Evolutionary conservation across 2,888 invertebrate species (phyloP), one percentile per base, ranked within the genome.

Genomic region (Ischnus inquisitorius): DNA sequence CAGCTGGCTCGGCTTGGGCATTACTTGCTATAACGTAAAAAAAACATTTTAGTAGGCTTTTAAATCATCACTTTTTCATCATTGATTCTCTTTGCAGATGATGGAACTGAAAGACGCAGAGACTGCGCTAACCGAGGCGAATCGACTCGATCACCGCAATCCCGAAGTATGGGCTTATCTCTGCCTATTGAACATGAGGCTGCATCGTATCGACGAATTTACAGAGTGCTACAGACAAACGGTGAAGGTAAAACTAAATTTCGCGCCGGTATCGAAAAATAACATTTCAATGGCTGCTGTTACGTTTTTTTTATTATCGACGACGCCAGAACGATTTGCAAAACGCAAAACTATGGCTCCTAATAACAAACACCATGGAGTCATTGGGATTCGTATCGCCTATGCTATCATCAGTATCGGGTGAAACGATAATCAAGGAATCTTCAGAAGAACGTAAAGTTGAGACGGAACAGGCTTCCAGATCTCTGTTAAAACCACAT

Each of bases 1-100:
- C 69, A 88, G 87, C 16, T 92, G 92, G 92, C 83, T 92, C 0
- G 91, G 91, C 1, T 84, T 89, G 14, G 92, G 92, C 14, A 85
- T 89, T 12, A 81, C 89, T 28, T 88, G 79, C 65, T 91, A 88
- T 69, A 68, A 89, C 28, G 92, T 92, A 71, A 86, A 82, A 67
- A 68, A 19, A 22, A 48, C 14, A 51, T 1, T 19, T n/a, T 5
- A 16, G 6, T 51, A 19, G 19, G 16, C 16, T 19, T 51, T n/a
- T n/a, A n/a, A n/a, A n/a, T n/a, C n/a, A n/a, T n/a, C n/a, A n/a
- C n/a, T n/a, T n/a, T n/a, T n/a, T n/a, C n/a, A n/a, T n/a, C n/a
- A n/a, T n/a, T n/a, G n/a, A 62, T 22, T 60, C 14, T 57, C 80
- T 68, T 34, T 89, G 89, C 75, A 90, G 84, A 74, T 65, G n/a